These are phyloP conservation scores for Pionites leucogaster DNA, from an alignment of 2,113 vertebrate genomes.

Conservation along the genomic window DNA sequence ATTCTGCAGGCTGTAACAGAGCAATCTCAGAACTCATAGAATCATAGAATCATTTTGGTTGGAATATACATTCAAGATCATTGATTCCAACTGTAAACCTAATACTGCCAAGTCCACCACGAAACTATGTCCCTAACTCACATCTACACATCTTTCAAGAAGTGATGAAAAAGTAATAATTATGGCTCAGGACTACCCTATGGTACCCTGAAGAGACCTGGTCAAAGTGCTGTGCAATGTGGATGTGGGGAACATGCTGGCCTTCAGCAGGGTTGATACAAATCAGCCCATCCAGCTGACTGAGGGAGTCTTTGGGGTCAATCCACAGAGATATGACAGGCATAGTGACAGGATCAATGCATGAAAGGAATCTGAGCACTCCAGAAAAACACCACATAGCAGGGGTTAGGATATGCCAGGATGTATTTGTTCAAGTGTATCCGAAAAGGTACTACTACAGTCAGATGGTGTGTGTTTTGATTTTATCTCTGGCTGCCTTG, in stretches of 20 bases:
- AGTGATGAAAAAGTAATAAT: neutral
- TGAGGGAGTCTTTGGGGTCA: neutral
- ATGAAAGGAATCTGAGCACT: neutral
- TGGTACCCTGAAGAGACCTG: neutral
- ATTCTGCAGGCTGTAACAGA: neutral
- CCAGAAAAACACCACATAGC: neutral
- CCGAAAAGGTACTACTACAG: neutral
- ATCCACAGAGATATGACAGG: neutral
- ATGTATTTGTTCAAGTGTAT: neutral
- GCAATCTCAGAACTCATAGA: neutral
- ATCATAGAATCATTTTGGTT: neutral
- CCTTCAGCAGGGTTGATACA: neutral
- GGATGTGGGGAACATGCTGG: neutral
- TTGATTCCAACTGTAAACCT: neutral
- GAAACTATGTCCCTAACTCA: neutral
- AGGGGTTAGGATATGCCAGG: neutral
- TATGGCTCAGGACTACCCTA: neutral
- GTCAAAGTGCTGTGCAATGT: neutral
- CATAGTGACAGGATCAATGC: neutral
- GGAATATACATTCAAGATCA: neutral
- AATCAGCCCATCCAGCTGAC: neutral
- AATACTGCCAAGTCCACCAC: neutral
- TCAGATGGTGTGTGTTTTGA: neutral
- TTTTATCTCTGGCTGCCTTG: neutral
- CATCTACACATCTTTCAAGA: neutral